Evolutionary conservation across 1,140 invertebrate species (phyloP), one percentile per base, ranked within the genome.

Genomic region (Cydia fagiglandana): DNA sequence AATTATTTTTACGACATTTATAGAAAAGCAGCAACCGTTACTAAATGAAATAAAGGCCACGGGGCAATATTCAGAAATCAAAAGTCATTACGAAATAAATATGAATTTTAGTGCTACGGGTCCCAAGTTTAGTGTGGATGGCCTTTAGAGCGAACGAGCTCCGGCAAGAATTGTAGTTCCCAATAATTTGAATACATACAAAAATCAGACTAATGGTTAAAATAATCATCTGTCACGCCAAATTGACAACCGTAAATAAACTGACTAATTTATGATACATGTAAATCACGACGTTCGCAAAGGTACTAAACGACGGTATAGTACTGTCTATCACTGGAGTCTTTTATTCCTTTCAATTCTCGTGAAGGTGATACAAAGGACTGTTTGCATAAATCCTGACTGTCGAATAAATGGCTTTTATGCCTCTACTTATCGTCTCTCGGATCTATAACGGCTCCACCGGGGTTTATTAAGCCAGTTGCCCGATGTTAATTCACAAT

Each of bases 391-490:
- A 77, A 78, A 80, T 75, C 56, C 64, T 41, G 64, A 74, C 70
- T 75, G 70, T 34, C 76, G 56, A 66, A 80, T 83, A 80, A 83
- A 82, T 82, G 66, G 77, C 75, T 81, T 81, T 77, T 73, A 75
- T 81, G 68, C 77, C 66, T 70, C 66, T 70, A 70, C 66, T 78
- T 78, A 75, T 76, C 77, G 73, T 34, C 38, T 75, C 64, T 66
- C 34, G 47, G 79, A 78, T 45, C 79, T 83, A 75, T 81, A 83
- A 80, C 73, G 77, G 74, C 68, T 78, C 78, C 70, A 81, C 80
- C 74, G 76, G 76, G 74, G 78, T 81, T 82, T 83, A 83, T 80
- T 76, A 79, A 45, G 76, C 81, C 84, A 82, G 80, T 80, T 83
- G 81, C 64, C 75, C 73, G 38, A 34, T 75, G 75, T 79, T 75